These are phyloP conservation scores for Tachypleus tridentatus DNA, from an alignment of 1,140 invertebrate genomes.

Conservation along the genomic window DNA sequence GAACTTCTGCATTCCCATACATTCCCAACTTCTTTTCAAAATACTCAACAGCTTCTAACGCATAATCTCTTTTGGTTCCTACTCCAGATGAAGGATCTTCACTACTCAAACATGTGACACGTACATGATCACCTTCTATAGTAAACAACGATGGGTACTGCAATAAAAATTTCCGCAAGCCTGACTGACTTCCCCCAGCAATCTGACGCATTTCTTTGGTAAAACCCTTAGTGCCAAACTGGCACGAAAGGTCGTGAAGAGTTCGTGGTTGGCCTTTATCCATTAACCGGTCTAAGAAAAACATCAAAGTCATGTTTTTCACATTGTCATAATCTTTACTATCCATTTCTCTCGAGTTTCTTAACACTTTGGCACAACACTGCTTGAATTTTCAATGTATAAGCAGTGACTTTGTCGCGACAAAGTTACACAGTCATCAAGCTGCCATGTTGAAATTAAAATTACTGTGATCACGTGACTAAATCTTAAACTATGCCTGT, in stretches of 20 bases:
- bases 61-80: slow-evolving; percentile 53
- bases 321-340: slow-evolving; percentile 85
- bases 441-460: too few relatives aligned
- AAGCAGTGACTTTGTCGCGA: too few relatives aligned
- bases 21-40: slow-evolving; percentile 51
- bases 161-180: slow-evolving; percentile 69
- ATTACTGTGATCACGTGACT: too few relatives aligned
- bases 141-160: slow-evolving; percentile 85
- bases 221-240: slow-evolving; percentile 90
- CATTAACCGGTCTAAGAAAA: slow-evolving; percentile 88
- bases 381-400: too few relatives aligned
- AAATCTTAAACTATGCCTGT: too few relatives aligned
- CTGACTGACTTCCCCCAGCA: slow-evolving; percentile 84
- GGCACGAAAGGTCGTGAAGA: slow-evolving; percentile 88
- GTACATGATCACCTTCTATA: slow-evolving; percentile 82
- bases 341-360: slow-evolving; percentile 49
- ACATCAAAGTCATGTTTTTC: slow-evolving; percentile 84
- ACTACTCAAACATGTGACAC: slow-evolving; percentile 16
- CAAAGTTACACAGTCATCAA: too few relatives aligned
- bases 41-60: slow-evolving; percentile 85
- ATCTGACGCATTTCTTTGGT: slow-evolving; percentile 78
- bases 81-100: slow-evolving; percentile 13
- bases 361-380: too few relatives aligned
- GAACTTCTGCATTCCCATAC: slow-evolving; percentile 41
- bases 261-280: slow-evolving; percentile 83